Conservation (phyloP, 1,140 invertebrate species). For the Pogonomyrmex californicus region DNA sequence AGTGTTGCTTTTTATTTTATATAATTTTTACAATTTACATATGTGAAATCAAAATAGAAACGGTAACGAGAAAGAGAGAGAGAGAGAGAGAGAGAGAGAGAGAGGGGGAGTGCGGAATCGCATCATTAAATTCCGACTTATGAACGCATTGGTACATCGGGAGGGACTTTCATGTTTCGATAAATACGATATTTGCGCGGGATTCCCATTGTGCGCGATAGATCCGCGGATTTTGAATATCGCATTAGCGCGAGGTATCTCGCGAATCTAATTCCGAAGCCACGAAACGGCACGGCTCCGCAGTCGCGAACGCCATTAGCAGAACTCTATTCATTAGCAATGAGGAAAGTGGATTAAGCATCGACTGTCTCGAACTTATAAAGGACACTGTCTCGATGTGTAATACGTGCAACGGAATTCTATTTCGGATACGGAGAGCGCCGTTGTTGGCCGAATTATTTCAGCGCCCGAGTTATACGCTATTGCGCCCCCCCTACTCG, state of each 20-base stretch:
- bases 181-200: slow-evolving; percentile 35
- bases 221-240: slow-evolving; percentile 59
- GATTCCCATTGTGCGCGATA: slow-evolving; percentile 27
- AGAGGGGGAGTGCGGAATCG: not conserved
- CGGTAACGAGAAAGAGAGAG: too few relatives aligned
- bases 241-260: slow-evolving; percentile 58
- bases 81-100: not conserved
- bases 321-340: slow-evolving; percentile 58
- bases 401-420: slow-evolving; percentile 37
- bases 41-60: not conserved
- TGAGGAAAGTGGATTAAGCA: slow-evolving; percentile 57
- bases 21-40: not conserved
- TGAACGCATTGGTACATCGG: not conserved
- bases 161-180: not conserved
- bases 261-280: slow-evolving; percentile 57
- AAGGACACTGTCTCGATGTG: slow-evolving; percentile 40
- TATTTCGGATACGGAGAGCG: slow-evolving; percentile 32
- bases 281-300: slow-evolving; percentile 41
- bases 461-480: slow-evolving; percentile 3
- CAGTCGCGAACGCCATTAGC: slow-evolving; percentile 36
- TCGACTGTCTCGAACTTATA: slow-evolving; percentile 58
- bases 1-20: not conserved
- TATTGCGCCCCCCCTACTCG: not conserved
- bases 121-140: not conserved
- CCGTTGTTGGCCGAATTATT: slow-evolving; percentile 25